Evolutionary conservation across 2,113 vertebrate species (phyloP), one percentile per base, ranked within the genome.

Genomic region (Oophaga pumilio): DNA sequence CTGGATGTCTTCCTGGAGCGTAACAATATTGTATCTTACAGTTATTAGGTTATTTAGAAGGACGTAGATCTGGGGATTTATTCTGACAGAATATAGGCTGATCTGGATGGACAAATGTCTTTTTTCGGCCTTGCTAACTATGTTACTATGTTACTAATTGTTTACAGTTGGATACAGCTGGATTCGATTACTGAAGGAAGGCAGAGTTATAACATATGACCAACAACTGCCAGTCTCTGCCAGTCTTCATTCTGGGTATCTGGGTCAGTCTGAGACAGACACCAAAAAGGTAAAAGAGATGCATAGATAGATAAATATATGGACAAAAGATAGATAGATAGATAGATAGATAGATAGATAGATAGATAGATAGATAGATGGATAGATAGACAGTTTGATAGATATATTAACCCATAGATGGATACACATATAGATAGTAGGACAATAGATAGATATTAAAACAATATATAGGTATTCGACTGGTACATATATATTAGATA

Each of bases 111-210:
- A n/a, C n/a, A n/a, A n/a, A n/a, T 69, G 14, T 69, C 24, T 3
- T 14, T 69, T 6, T n/a, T n/a, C n/a, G n/a, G n/a, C n/a, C n/a
- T n/a, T n/a, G n/a, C n/a, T n/a, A n/a, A n/a, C n/a, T n/a, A n/a
- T n/a, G n/a, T n/a, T n/a, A n/a, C n/a, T n/a, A n/a, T n/a, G n/a
- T n/a, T n/a, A 85, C 11, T 69, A 28, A 82, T 1, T 1, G 85
- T 85, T 89, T 18, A 0, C 93, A 98, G 98, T 99, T 91, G 98
- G 98, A 0, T 97, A 96, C 4, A 91, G 95, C 49, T 99, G 98
- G 98, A 93, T 92, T 49, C 95, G 97, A 9, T 89, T 99, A 93
- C 92, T 99, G 88, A 97, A 96, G 90, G 97, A 99, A 0, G 96
- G 97, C n/a, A 93, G 96, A 84, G 93, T 98, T 84, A 93, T 96